Conservation (phyloP, 2,888 invertebrate genomes). For the Micoletzkya japonica region DNA sequence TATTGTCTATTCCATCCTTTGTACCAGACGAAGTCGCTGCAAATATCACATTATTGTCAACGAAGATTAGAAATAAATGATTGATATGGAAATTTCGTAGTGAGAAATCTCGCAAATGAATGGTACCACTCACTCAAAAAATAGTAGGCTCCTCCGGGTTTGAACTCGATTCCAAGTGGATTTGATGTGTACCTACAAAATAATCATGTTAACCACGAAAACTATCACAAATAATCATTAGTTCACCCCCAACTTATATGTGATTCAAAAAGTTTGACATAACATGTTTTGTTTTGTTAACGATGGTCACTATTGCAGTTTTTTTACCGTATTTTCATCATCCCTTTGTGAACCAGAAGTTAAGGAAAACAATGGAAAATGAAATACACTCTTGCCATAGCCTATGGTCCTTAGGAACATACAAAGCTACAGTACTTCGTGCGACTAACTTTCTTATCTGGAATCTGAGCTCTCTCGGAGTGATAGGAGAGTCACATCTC, state of each 20-base stretch:
- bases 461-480: too few relatives aligned
- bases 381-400: background rate
- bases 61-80: background rate
- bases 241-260: too few relatives aligned
- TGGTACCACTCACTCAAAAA: conserved; percentile 15
- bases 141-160: conserved; percentile 1
- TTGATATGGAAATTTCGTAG: background rate
- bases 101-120: background rate
- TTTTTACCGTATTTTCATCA: too few relatives aligned
- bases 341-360: too few relatives aligned
- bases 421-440: too few relatives aligned
- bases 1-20: background rate
- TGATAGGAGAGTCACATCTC: background rate
- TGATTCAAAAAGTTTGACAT: too few relatives aligned
- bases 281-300: too few relatives aligned
- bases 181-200: conserved; percentile 4
- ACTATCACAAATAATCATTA: background rate
- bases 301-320: too few relatives aligned
- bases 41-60: background rate
- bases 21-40: conserved; percentile 16
- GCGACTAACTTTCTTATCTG: too few relatives aligned
- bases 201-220: background rate
- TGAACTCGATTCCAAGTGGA: background rate
- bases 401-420: background rate
- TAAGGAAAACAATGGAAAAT: background rate